Evolutionary conservation across 2,113 vertebrate species (phyloP).

Genomic region (Procavia capensis): DNA sequence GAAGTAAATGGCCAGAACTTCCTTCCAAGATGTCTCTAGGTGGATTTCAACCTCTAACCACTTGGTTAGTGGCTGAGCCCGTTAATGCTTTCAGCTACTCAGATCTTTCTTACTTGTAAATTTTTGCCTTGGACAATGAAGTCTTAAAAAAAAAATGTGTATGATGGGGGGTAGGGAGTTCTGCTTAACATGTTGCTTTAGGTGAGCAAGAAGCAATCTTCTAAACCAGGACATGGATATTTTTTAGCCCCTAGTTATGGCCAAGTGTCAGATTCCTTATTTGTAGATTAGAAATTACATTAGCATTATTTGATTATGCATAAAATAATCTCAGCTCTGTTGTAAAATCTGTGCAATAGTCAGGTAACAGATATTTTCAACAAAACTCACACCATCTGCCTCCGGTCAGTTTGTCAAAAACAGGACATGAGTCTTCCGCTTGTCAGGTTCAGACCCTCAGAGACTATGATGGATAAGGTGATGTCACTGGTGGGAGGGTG

Average conservation of each 20-base stretch:
- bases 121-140: background rate
- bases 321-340: background rate
- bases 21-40: background rate
- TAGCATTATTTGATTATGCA: background rate
- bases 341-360: background rate
- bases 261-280: background rate
- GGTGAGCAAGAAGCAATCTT: background rate
- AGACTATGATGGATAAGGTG: background rate
- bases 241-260: background rate
- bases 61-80: background rate
- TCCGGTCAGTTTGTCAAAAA: background rate
- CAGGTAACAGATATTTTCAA: background rate
- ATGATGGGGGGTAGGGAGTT: background rate
- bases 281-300: background rate
- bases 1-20: background rate
- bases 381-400: background rate
- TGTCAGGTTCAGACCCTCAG: background rate
- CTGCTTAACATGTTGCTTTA: background rate
- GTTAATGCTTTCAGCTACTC: background rate
- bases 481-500: slow-evolving; percentile 36
- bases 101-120: background rate
- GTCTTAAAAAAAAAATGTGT: background rate
- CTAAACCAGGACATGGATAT: background rate
- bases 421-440: background rate
- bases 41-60: background rate